Conservation (phyloP, 2,113 vertebrate species). For the Amphilophus citrinellus region DNA sequence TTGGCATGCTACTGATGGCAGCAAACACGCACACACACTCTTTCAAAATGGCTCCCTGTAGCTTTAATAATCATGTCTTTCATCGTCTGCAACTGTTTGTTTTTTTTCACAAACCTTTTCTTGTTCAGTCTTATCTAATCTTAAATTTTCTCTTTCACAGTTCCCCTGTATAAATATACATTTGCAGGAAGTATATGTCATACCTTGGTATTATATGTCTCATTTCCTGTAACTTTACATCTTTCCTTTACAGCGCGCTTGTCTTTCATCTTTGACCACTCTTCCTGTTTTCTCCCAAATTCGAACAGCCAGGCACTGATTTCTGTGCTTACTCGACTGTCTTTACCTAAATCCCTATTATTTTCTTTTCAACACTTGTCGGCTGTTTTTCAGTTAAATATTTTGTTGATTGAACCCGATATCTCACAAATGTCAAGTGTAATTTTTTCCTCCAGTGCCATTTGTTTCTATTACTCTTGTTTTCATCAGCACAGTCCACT, state of each 20-base stretch:
- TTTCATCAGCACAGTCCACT: background rate
- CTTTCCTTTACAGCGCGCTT: constrained; percentile 19
- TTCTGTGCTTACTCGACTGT: background rate
- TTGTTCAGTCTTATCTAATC: background rate
- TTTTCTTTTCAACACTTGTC: background rate
- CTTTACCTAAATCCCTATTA: background rate
- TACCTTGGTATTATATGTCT: constrained; percentile 16
- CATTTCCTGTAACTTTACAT: constrained; percentile 14
- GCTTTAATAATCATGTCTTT: constrained; percentile 26
- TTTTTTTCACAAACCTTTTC: background rate
- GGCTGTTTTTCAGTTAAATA: background rate
- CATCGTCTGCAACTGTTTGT: background rate
- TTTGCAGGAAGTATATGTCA: constrained; percentile 33
- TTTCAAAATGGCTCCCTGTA: constrained; percentile 24
- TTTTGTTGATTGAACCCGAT: background rate
- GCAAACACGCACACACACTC: background rate
- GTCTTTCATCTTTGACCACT: background rate
- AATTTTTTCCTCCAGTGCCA: background rate
- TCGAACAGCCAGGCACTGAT: background rate
- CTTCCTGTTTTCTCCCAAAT: constrained; percentile 25
- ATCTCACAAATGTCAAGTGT: background rate
- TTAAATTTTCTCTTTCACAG: background rate
- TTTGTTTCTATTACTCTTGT: constrained; percentile 8
- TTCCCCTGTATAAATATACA: background rate
- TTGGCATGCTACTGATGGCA: constrained; percentile 40